phyloP scores from a whole-genome alignment of 2,113 vertebrate species.

The Chaetodon auriga region DNA sequence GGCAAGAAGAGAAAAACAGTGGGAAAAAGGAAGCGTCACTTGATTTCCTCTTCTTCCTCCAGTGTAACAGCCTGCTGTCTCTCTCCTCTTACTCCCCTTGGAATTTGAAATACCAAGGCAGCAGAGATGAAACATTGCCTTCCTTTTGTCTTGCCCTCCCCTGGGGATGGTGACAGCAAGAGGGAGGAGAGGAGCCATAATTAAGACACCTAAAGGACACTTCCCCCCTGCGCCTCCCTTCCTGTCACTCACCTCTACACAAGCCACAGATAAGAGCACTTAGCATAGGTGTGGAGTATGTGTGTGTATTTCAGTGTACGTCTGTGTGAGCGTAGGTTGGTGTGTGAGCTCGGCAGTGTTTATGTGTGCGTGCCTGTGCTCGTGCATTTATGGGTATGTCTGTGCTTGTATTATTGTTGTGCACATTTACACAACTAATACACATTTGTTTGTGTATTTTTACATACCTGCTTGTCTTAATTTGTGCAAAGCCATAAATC shows the following conservation, averaged over 20 bases:
- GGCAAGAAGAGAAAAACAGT: conserved; percentile 27
- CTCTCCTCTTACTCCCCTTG: conserved; percentile 69
- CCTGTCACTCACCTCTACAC: conserved; percentile 79
- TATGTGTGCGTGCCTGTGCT: background rate
- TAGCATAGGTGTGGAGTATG: conserved; percentile 41
- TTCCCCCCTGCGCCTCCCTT: conserved; percentile 67
- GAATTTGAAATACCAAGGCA: conserved; percentile 80
- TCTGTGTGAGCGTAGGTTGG: background rate
- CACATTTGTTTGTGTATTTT: background rate
- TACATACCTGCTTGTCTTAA: background rate
- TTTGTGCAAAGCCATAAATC: background rate
- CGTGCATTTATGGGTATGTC: background rate
- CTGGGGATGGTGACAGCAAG: conserved; percentile 77
- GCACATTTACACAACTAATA: background rate
- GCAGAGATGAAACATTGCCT: conserved; percentile 78
- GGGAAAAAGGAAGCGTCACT: conserved; percentile 47
- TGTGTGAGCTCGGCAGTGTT: background rate
- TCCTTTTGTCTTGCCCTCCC: conserved; percentile 79
- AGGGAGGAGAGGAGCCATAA: conserved; percentile 80
- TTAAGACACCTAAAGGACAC: conserved; percentile 83
- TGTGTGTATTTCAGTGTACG: background rate
- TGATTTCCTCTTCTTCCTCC: conserved; percentile 58
- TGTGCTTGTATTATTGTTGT: background rate
- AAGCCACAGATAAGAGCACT: conserved; percentile 72
- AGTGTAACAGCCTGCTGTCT: conserved; percentile 59